These are phyloP conservation scores for Misgurnus anguillicaudatus DNA, from an alignment of 2,113 vertebrate genomes.

Conservation along the genomic window DNA sequence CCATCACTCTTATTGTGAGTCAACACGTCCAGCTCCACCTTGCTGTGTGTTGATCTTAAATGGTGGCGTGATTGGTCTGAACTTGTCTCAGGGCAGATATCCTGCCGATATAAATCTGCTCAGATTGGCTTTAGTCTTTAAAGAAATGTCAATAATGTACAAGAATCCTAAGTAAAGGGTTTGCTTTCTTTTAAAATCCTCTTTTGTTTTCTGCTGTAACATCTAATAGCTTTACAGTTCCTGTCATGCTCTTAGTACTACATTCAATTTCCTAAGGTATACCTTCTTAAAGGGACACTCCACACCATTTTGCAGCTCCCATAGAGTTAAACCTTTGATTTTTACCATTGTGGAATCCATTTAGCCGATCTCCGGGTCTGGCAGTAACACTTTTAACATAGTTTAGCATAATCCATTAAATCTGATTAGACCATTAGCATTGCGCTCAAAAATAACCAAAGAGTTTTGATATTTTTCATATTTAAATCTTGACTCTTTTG, in stretches of 20 bases:
- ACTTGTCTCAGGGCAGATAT: background rate
- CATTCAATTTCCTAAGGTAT: background rate
- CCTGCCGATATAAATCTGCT: slow-evolving; percentile 7
- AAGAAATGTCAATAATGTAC: background rate
- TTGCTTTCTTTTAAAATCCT: background rate
- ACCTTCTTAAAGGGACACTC: no score
- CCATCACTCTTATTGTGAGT: slow-evolving; percentile 29
- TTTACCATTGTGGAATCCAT: no score
- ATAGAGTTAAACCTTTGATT: no score
- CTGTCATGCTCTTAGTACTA: slow-evolving; percentile 2
- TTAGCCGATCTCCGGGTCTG: no score
- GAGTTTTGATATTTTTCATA: no score
- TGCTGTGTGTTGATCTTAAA: slow-evolving; percentile 21
- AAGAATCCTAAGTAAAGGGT: background rate
- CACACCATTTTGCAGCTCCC: no score
- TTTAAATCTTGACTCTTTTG: no score
- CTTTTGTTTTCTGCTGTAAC: no score
- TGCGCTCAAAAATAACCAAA: no score
- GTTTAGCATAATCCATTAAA: no score
- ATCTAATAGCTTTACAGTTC: background rate
- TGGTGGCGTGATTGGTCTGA: background rate
- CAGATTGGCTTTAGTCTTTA: background rate
- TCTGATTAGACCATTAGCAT: no score
- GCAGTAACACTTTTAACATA: no score
- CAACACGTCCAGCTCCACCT: background rate